Evolutionary conservation across 2,888 invertebrate species (phyloP).

Genomic region (Dione juno): DNA sequence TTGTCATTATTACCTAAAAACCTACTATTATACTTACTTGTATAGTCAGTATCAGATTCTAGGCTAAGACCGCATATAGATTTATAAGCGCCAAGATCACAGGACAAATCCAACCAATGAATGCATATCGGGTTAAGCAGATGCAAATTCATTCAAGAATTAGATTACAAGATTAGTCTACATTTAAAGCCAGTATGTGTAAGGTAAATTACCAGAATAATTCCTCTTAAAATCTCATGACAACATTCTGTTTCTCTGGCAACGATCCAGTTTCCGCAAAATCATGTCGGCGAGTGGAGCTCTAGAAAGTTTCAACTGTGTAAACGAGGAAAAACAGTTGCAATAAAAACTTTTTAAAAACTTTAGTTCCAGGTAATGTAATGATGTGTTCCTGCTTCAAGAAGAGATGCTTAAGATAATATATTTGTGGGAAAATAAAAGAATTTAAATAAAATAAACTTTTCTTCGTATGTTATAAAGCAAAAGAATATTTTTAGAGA

Average conservation of each 20-base stretch:
- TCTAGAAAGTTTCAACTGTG: conserved; percentile 40
- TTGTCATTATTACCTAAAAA: not conserved
- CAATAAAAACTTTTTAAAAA: conserved; percentile 43
- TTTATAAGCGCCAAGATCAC: conserved; percentile 15
- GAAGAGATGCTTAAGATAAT: conserved; percentile 5
- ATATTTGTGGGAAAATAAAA: not conserved
- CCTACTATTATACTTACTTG: not conserved
- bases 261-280: conserved; percentile 54
- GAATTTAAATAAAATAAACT: not conserved
- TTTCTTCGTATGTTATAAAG: not conserved
- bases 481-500: not conserved
- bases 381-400: conserved; percentile 20
- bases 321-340: conserved; percentile 42
- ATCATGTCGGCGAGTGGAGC: conserved; percentile 41
- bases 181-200: conserved; percentile 22
- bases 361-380: conserved; percentile 34
- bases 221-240: conserved; percentile 58
- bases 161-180: conserved; percentile 28
- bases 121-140: conserved; percentile 1
- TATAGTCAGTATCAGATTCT: not conserved
- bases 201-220: conserved; percentile 36
- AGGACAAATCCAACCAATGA: conserved; percentile 18
- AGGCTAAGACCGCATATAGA: not conserved
- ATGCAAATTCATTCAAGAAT: conserved; percentile 28
- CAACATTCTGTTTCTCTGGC: conserved; percentile 64